A percentile compares a stretch with the other conserved stretches of the same genome.
phyloP scores from a whole-genome alignment of 1,140 invertebrate species.

The Drosophila bipectinata region DNA sequence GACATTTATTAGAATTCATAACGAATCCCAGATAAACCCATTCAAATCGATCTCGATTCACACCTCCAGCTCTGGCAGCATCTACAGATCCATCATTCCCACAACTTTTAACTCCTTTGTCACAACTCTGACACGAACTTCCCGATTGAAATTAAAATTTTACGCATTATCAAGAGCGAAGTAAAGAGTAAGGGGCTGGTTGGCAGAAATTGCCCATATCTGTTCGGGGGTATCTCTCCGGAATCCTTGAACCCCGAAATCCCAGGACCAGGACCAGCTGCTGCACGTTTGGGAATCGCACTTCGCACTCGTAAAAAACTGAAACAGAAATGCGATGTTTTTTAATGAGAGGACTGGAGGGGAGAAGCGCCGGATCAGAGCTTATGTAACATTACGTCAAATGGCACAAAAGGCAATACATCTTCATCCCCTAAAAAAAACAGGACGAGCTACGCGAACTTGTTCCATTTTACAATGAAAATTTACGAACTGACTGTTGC shows the following conservation, averaged over 20 bases:
- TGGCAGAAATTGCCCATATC: constrained; percentile 75
- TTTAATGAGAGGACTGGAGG: constrained; percentile 59
- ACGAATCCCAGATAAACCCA: background rate
- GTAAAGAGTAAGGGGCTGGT: background rate
- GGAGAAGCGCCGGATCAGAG: constrained; percentile 35
- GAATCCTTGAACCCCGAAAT: constrained; percentile 32
- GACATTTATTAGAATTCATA: background rate
- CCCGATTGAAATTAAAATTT: constrained; percentile 76
- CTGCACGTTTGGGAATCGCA: constrained; percentile 54
- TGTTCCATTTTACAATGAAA: constrained; percentile 75
- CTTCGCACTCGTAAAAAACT: constrained; percentile 64
- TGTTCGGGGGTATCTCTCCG: constrained; percentile 50
- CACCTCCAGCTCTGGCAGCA: constrained; percentile 51
- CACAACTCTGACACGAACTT: constrained; percentile 67
- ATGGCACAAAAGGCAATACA: constrained; percentile 80
- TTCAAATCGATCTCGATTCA: constrained; percentile 32
- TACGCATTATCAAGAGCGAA: constrained; percentile 70
- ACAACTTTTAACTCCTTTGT: constrained; percentile 81
- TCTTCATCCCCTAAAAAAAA: constrained; percentile 73
- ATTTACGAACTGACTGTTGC: constrained; percentile 82
- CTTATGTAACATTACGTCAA: constrained; percentile 83
- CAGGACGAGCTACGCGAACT: constrained; percentile 3
- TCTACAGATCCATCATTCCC: constrained; percentile 59
- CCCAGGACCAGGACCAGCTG: constrained; percentile 59
- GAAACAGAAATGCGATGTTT: constrained; percentile 74